These are phyloP conservation scores for Xylota sylvarum DNA, from an alignment of 2,888 invertebrate genomes.

Conservation along the genomic window DNA sequence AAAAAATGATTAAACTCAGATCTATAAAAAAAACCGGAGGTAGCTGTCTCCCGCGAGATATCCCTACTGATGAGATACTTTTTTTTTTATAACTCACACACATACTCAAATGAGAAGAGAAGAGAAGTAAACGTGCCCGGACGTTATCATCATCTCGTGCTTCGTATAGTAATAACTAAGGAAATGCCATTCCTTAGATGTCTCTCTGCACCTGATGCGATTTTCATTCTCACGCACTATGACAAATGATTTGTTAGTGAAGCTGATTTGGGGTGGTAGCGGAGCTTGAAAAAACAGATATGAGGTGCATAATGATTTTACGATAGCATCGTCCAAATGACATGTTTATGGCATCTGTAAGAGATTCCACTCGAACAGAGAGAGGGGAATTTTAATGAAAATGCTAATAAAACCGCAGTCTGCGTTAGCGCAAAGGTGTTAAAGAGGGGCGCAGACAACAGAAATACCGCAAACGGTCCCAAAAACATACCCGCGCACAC, in stretches of 20 bases:
- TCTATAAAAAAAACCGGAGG: background rate
- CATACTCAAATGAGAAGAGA: constrained; percentile 16
- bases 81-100: constrained; percentile 14
- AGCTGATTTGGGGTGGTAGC: background rate
- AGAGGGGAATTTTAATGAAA: constrained; percentile 50
- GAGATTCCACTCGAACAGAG: constrained; percentile 20
- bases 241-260: constrained; percentile 43
- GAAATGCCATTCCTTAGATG: constrained; percentile 53
- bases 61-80: constrained; percentile 26
- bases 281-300: background rate
- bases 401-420: constrained; percentile 44
- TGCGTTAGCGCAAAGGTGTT: constrained; percentile 41
- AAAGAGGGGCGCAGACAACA: constrained; percentile 30
- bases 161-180: constrained; percentile 33
- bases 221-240: constrained; percentile 54
- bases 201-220: constrained; percentile 71
- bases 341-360: constrained; percentile 46
- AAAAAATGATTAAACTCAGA: constrained; percentile 21
- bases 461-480: constrained; percentile 29
- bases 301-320: constrained; percentile 69
- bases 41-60: constrained; percentile 5
- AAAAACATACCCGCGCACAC: constrained; percentile 31
- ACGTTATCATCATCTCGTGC: constrained; percentile 51
- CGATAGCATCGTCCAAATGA: constrained; percentile 54
- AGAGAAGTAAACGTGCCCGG: constrained; percentile 21